A percentile compares a stretch with the other conserved stretches of the same genome.
phyloP scores from a whole-genome alignment of 23 tunicate species.

The Botrylloides violaceus region DNA sequence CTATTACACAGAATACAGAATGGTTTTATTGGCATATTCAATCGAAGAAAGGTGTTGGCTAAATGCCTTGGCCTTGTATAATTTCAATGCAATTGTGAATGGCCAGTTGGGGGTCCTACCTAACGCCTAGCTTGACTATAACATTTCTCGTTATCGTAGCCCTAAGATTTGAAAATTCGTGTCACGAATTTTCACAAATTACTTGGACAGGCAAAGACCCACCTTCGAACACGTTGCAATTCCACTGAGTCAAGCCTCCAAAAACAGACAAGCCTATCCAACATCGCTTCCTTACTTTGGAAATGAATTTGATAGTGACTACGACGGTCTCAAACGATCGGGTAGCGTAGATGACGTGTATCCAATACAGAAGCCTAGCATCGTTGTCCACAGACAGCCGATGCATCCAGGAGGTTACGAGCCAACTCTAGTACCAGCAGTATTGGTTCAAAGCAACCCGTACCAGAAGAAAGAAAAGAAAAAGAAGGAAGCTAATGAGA shows the following conservation, averaged over 20 bases:
- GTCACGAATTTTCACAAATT: background rate
- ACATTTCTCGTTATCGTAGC: too few relatives aligned
- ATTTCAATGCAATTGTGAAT: background rate
- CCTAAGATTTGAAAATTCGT: background rate
- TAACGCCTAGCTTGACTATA: too few relatives aligned
- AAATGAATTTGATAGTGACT: conserved; percentile 9
- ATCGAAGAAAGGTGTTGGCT: too few relatives aligned
- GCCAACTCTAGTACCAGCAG: background rate
- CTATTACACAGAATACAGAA: too few relatives aligned
- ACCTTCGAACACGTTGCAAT: conserved; percentile 13
- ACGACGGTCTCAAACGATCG: background rate
- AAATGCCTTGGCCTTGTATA: too few relatives aligned
- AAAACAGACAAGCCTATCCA: conserved; percentile 11
- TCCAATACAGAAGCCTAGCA: conserved; percentile 15
- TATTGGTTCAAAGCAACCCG: background rate
- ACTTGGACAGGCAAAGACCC: conserved; percentile 6
- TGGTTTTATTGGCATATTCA: background rate
- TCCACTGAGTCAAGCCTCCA: conserved; percentile 6
- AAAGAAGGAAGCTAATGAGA: conserved; percentile 19
- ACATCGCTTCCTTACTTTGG: conserved; percentile 18
- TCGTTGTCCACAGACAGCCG: conserved; percentile 56
- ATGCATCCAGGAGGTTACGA: conserved; percentile 39
- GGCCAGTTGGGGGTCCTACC: too few relatives aligned
- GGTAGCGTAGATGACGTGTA: conserved; percentile 14
- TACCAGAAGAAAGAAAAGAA: background rate